phyloP scores from a whole-genome alignment of 2,888 invertebrate species.

The Callyntrura guangdongensis region DNA sequence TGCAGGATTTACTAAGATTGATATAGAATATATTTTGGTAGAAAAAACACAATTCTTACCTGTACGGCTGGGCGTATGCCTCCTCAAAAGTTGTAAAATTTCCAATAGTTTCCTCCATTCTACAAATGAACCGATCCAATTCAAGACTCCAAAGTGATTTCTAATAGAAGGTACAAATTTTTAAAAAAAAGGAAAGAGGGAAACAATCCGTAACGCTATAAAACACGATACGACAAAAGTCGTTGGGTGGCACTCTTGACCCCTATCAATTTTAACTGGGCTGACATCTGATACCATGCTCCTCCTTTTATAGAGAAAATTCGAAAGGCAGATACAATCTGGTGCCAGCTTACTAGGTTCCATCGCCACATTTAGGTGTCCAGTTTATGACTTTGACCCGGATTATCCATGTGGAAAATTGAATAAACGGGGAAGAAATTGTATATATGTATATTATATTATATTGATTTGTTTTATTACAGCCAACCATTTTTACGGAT shows the following conservation, averaged over 20 bases:
- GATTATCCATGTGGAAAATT: conserved; percentile 50
- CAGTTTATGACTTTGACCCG: conserved; percentile 44
- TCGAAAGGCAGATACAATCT: neutral
- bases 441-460: neutral
- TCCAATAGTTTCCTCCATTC: conserved; percentile 24
- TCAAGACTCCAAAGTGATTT: neutral
- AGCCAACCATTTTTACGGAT: too few relatives aligned
- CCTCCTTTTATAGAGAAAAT: conserved; percentile 23
- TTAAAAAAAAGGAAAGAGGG: conserved; percentile 1
- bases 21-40: too few relatives aligned
- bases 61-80: conserved; percentile 59
- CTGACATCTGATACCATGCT: neutral
- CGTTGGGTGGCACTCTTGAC: conserved; percentile 35
- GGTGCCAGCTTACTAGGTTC: neutral
- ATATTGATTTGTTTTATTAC: too few relatives aligned
- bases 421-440: conserved; percentile 28
- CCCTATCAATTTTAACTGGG: conserved; percentile 54
- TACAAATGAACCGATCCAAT: neutral
- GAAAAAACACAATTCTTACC: conserved; percentile 22
- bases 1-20: too few relatives aligned
- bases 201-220: conserved; percentile 15
- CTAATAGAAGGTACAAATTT: conserved; percentile 27
- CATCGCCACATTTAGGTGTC: too few relatives aligned
- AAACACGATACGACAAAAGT: neutral
- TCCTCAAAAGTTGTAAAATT: conserved; percentile 25